Evolutionary conservation across 2,113 vertebrate species (phyloP), one percentile per base, ranked within the genome.

Genomic region (Myrmecophaga tridactyla): DNA sequence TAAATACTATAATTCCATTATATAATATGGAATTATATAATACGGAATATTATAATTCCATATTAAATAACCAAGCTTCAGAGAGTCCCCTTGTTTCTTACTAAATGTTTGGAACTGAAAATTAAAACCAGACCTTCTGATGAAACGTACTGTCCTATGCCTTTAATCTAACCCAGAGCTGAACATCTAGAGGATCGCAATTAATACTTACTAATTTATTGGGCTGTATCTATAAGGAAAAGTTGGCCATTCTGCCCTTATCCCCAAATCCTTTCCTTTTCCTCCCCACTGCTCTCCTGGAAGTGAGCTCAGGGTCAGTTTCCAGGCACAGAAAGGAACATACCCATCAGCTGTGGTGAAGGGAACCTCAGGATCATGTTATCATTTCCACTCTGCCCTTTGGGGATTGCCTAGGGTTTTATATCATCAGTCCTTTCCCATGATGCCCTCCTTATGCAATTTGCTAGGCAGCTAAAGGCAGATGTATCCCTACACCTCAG

Each of bases 401-500:
- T 34, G 46, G 73, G 48, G 77, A 31, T 31, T 46, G 69, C 46
- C 75, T 41, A 3, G 12, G 20, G 81, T 83, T 62, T 78, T 72
- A 69, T 67, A 73, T 92, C 34, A 31, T 75, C 0, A 0, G 43
- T 63, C 48, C 34, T 58, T 51, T 84, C 76, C 92, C 94, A 82
- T 6, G 21, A 93, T 93, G 21, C 65, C 53, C 73, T 88, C 48
- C 92, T 94, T 82, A 63, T 51, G 65, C 92, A 86, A 95, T 53
- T 88, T 89, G 93, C 62, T 58, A 91, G 94, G 65, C 81, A 56
- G 78, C 92, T 86, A 72, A 82, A 80, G 94, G 78, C 81, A 58
- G 89, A 60, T 58, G 65, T 5, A 51, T 48, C 75, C 78, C 70
- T 75, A 73, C 34, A 90, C 36, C 88, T 95, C 13, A 0, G 41